phyloP scores from a whole-genome alignment of 2,113 vertebrate species.

The Eulemur rufifrons region DNA sequence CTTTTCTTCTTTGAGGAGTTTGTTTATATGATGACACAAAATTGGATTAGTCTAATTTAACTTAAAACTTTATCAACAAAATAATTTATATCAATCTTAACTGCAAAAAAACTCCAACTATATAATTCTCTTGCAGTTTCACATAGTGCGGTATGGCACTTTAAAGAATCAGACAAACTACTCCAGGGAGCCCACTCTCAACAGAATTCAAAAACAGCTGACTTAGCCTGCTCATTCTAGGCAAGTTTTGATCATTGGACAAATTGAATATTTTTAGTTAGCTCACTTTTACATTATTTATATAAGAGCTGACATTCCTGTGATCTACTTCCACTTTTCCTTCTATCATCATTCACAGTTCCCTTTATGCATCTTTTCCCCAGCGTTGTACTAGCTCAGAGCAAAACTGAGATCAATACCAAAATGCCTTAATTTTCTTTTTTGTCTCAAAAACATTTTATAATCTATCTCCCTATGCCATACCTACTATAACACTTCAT shows the following conservation, averaged over 20 bases:
- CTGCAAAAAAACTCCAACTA: not conserved
- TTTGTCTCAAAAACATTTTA: constrained; percentile 9
- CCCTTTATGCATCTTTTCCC: not conserved
- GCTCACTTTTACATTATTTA: constrained; percentile 60
- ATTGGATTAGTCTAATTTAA: not conserved
- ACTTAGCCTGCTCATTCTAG: not conserved
- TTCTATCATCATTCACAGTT: not conserved
- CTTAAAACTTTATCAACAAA: not conserved
- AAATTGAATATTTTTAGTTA: constrained; percentile 63
- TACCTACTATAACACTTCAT: not conserved
- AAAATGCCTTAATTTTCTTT: not conserved
- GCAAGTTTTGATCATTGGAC: constrained; percentile 60
- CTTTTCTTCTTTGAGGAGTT: not conserved
- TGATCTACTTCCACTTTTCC: constrained; percentile 46
- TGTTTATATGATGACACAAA: not conserved
- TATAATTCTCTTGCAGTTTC: not conserved
- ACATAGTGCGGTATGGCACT: not conserved
- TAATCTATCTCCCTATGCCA: not conserved
- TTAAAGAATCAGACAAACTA: constrained; percentile 9
- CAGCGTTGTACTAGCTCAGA: not conserved
- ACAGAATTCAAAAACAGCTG: not conserved
- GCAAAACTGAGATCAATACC: not conserved
- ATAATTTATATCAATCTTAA: not conserved
- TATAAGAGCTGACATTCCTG: constrained; percentile 45
- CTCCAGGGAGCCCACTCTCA: not conserved